These are phyloP conservation scores for Bellardia pandia DNA, from an alignment of 2,888 invertebrate species.

Conservation along the genomic window DNA sequence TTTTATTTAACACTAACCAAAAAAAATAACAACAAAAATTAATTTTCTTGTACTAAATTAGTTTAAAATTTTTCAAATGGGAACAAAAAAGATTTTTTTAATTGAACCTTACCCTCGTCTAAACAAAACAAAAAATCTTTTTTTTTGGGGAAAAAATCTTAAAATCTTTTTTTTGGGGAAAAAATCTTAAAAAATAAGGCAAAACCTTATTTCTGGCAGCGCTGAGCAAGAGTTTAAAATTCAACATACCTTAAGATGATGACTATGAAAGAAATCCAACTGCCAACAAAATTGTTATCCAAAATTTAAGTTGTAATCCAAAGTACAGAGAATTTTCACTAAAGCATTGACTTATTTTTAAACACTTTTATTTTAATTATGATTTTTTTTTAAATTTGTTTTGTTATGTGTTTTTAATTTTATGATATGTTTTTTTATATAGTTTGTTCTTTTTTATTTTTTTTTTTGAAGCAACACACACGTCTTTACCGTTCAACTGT, in stretches of 20 bases:
- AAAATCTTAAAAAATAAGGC: too few relatives aligned
- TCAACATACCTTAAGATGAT: constrained; percentile 16
- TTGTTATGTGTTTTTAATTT: not conserved
- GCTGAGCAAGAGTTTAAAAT: not conserved
- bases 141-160: too few relatives aligned
- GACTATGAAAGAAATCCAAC: not conserved
- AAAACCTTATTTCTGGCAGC: too few relatives aligned
- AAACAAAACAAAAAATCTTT: too few relatives aligned
- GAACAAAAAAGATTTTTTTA: too few relatives aligned
- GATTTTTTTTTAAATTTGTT: not conserved
- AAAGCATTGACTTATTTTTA: not conserved
- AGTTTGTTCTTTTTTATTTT: not conserved
- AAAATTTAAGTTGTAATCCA: constrained; percentile 11
- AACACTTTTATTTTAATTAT: not conserved
- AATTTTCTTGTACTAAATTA: too few relatives aligned
- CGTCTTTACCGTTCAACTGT: constrained; percentile 38
- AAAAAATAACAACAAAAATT: too few relatives aligned
- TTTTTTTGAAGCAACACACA: not conserved
- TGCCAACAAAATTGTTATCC: not conserved
- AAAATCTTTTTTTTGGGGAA: too few relatives aligned
- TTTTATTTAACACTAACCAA: too few relatives aligned
- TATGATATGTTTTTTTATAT: not conserved
- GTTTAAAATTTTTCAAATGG: too few relatives aligned
- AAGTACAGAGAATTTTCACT: not conserved
- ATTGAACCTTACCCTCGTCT: too few relatives aligned